Base-by-base conservation (phyloP, 92 coral and sea anemone genomes). In the Zoanthus sociatus region DNA sequence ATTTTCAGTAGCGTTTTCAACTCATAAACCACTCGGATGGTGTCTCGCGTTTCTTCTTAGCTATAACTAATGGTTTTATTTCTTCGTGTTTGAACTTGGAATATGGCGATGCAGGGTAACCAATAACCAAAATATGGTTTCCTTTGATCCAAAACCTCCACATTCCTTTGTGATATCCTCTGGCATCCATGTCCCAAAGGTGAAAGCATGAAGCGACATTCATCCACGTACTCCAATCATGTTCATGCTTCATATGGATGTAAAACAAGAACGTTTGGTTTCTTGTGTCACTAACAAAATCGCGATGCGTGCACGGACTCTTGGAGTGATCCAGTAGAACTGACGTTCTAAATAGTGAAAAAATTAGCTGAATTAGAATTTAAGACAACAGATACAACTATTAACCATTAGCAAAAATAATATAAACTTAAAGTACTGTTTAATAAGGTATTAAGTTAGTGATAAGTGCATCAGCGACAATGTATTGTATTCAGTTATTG, bases 91-190 rank as follows among this genome's bases (percentile, higher is more conserved):
- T 94, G 55, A 89, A 54, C 17, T 18, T 73, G 68, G 95, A 94
- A 44, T 94, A 86, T 8, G 94, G 94, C 14, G 97, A 94, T 1
- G 88, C 94, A 45, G 97, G 97, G 60, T 93, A 88, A 26, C 97
- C 97, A 9, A 94, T 91, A 32, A 90, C 92, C 11, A 94, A 66
- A 51, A 94, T 78, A 11, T 94, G 97, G 72, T 92, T 92, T 48
- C 84, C 92, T 17, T 92, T 92, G 9, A 88, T 54, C 97, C 97
- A 94, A 63, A 94, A 58, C 32, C 97, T 86, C 89, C 94, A 94
- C 89, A 94, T 84, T 69, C 90, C 82, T 60, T 94, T 90, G 86
- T 94, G 97, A 68, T 47, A 85, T 3, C 95, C 97, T 10, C 97
- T 87, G 0, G 90, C 79, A 64, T 94, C 97, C 30, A 87, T 61